Evolutionary conservation across 2,888 invertebrate genomes (phyloP).

Genomic region (Athetis lepigone): DNA sequence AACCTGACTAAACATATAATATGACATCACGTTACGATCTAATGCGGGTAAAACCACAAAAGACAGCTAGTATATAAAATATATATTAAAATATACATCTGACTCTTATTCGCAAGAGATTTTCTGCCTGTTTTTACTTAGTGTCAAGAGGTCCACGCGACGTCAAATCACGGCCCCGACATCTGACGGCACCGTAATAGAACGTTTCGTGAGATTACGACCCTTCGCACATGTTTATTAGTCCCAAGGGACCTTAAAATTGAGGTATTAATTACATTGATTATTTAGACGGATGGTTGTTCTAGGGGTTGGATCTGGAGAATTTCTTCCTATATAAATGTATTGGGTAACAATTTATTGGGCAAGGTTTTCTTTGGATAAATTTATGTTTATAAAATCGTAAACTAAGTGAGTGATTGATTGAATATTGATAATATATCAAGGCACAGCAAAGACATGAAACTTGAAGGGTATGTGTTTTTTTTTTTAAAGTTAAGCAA

Average conservation of each 20-base stretch:
- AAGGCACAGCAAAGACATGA: no score
- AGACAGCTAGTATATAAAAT: no score
- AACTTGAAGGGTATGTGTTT: no score
- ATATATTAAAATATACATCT: no score
- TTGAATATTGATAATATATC: no score
- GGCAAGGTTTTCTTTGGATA: neutral
- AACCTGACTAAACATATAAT: no score
- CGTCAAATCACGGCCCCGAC: slow-evolving; percentile 24
- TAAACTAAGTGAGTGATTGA: no score
- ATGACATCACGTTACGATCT: no score
- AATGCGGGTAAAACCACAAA: no score
- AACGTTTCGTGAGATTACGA: slow-evolving; percentile 55
- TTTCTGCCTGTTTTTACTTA: slow-evolving; percentile 10
- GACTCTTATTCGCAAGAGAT: no score
- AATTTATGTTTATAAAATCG: no score
- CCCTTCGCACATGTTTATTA: slow-evolving; percentile 51
- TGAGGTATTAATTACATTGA: slow-evolving; percentile 39
- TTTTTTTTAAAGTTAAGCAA: no score
- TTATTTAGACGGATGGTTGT: slow-evolving; percentile 44
- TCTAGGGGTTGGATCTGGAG: neutral
- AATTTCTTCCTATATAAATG: slow-evolving; percentile 21
- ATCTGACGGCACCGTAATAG: slow-evolving; percentile 48
- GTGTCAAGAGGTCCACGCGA: slow-evolving; percentile 10
- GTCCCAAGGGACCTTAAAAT: slow-evolving; percentile 31
- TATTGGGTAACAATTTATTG: neutral